Conservation (phyloP, 2,797 vertebrate species). For the Enteromius mattozi region DNA sequence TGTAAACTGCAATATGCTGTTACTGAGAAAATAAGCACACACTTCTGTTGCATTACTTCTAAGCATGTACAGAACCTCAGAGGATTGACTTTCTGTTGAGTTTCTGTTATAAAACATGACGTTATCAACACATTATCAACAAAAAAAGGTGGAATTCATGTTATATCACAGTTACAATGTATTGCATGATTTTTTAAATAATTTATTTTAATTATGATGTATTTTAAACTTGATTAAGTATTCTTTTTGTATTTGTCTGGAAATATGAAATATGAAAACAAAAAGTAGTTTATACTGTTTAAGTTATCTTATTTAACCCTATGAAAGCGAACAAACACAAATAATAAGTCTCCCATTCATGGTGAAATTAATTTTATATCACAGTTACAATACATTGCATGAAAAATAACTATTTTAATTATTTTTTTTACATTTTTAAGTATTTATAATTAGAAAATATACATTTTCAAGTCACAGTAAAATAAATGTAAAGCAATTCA, state of each 20-base stretch:
- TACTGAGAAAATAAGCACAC: background rate
- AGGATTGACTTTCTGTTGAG: background rate
- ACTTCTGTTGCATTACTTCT: constrained; percentile 4
- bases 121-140: background rate
- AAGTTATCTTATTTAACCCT: background rate
- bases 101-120: background rate
- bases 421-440: background rate
- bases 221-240: background rate
- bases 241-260: background rate
- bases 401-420: background rate
- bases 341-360: background rate
- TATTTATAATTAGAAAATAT: too few species aligned
- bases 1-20: constrained; percentile 4
- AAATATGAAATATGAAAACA: too few species aligned
- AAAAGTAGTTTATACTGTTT: too few species aligned
- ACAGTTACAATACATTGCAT: too few species aligned
- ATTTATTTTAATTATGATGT: background rate
- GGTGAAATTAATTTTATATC: background rate
- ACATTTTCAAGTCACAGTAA: too few species aligned
- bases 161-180: background rate
- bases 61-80: background rate
- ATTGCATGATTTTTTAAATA: background rate
- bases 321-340: background rate
- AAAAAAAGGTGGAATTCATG: too few species aligned
- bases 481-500: too few species aligned